Evolutionary conservation across 2,113 vertebrate genomes (phyloP), one percentile per base, ranked within the genome.

Genomic region (Danionella cerebrum): DNA sequence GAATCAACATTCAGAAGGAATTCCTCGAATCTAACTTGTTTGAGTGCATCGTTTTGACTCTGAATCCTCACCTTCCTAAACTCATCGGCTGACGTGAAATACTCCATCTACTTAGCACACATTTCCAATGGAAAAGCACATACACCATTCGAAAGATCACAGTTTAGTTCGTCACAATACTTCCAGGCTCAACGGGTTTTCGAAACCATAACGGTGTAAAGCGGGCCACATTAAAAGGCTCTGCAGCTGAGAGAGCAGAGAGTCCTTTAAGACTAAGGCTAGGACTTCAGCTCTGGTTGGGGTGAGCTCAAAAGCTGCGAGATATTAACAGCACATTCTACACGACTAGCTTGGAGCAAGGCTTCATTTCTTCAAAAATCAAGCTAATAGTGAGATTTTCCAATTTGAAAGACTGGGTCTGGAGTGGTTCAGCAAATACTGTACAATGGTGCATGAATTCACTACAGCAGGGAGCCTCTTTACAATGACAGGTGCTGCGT

Each of bases 181-280:
- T 64, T 27, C 35, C 5, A 24, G 8, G 3, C 29, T 33, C 29
- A 33, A 33, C 29, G 5, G 5, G 14, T 31, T 69, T 52, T 31
- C 29, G 6, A n/a, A n/a, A n/a, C n/a, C n/a, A n/a, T n/a, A n/a
- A n/a, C n/a, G n/a, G n/a, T 8, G 31, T 16, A 13, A 42, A 62
- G 14, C 35, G 24, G 55, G 25, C 59, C 13, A 21, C 3, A n/a
- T 47, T 14, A 35, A 36, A 35, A 55, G 60, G 63, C n/a, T n/a
- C n/a, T n/a, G n/a, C n/a, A n/a, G 35, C 57, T n/a, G 44, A 47
- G 41, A 39, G 76, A 78, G 74, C 79, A 51, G 65, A 72, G 68
- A 54, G 51, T 79, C 78, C 73, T 71, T 76, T 79, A 71, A 72
- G 70, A 71, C 80, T 75, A 83, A 79, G 81, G 79, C 84, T 75